phyloP scores from a whole-genome alignment of 2,113 vertebrate species.

The Heterocephalus glaber region DNA sequence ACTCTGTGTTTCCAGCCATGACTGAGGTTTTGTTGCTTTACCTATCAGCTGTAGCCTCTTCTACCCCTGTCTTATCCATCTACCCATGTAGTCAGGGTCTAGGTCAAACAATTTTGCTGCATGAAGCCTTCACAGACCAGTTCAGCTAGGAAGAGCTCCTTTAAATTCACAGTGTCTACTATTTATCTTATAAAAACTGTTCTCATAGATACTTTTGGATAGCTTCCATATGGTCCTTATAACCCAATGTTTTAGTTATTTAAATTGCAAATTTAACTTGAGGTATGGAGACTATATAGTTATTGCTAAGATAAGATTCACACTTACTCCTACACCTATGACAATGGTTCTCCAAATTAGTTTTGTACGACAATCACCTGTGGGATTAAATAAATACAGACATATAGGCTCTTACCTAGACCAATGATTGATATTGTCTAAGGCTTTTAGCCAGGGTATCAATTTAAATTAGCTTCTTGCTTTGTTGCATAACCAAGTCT shows the following conservation, averaged over 20 bases:
- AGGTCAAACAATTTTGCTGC: not conserved
- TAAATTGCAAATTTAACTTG: slow-evolving; percentile 39
- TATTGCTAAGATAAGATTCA: not conserved
- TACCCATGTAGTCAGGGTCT: not conserved
- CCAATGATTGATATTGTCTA: not conserved
- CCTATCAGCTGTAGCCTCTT: not conserved
- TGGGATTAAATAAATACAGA: not conserved
- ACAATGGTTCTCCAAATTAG: not conserved
- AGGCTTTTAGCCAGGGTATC: not conserved
- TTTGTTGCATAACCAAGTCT: slow-evolving; percentile 30
- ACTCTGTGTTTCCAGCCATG: not conserved
- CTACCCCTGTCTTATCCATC: not conserved
- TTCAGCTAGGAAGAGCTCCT: not conserved
- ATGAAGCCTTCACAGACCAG: not conserved
- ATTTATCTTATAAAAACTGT: not conserved
- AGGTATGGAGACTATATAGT: not conserved
- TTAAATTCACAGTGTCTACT: not conserved
- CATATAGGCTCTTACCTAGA: not conserved
- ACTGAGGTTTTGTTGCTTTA: not conserved
- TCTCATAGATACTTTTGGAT: not conserved
- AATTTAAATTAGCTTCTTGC: not conserved
- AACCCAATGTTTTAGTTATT: not conserved
- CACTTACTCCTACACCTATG: not conserved
- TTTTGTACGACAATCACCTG: not conserved
- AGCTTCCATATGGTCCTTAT: not conserved